phyloP scores from a whole-genome alignment of 1,140 invertebrate genomes.

The Anagrus nilaparvatae region DNA sequence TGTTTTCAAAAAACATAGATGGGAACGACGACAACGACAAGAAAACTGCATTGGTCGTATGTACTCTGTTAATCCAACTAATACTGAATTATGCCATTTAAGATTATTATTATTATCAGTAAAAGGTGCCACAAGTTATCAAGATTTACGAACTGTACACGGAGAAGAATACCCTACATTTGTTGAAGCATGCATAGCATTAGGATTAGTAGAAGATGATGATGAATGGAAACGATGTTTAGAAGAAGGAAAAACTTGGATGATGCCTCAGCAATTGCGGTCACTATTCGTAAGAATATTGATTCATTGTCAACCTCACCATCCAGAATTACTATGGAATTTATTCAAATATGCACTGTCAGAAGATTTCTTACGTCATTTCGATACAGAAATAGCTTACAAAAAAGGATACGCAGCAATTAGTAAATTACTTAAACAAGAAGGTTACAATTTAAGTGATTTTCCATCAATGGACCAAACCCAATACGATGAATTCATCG shows the following conservation, averaged over 20 bases:
- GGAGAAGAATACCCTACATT: conserved; percentile 21
- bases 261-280: conserved; percentile 9
- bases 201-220: conserved; percentile 26
- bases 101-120: conserved; percentile 25
- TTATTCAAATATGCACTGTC: conserved; percentile 12
- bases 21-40: too few relatives aligned
- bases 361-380: conserved; percentile 5
- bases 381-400: background rate
- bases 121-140: conserved; percentile 25
- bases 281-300: conserved; percentile 11
- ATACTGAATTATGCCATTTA: background rate
- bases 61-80: too few relatives aligned
- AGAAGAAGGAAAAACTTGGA: background rate
- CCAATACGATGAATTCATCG: background rate
- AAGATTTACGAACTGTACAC: conserved; percentile 27
- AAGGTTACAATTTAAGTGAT: conserved; percentile 1
- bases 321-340: conserved; percentile 12
- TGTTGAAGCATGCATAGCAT: conserved; percentile 21
- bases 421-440: conserved; percentile 1
- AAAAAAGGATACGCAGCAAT: conserved; percentile 3
- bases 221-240: conserved; percentile 20
- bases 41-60: too few relatives aligned
- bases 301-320: conserved; percentile 9
- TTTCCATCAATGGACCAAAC: background rate
- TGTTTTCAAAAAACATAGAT: too few relatives aligned